Percentiles rank a stretch among this genome's conserved stretches.
Conservation (phyloP, 2,888 invertebrate species). For the Copidosoma aretas region DNA sequence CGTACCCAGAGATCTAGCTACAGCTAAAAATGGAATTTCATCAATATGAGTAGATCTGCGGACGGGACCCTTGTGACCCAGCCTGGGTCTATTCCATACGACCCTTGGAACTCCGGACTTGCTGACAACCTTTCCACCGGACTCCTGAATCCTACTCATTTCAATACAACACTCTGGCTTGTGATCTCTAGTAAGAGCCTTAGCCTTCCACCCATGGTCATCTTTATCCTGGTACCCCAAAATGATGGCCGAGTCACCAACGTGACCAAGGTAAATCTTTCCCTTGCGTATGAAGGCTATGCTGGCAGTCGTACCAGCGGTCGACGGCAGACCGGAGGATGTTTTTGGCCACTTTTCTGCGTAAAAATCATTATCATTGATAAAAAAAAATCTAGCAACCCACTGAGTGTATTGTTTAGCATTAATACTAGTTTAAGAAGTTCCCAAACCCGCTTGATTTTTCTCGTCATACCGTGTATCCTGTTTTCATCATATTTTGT, state of each 20-base stretch:
- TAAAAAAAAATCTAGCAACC: slow-evolving; percentile 4
- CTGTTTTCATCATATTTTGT: no score
- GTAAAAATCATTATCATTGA: neutral
- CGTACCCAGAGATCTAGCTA: slow-evolving; percentile 87
- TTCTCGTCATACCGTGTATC: neutral
- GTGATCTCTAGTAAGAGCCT: slow-evolving; percentile 88
- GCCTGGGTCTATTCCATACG: slow-evolving; percentile 93
- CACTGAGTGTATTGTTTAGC: no score
- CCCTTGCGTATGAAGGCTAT: slow-evolving; percentile 92
- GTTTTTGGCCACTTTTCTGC: slow-evolving; percentile 95
- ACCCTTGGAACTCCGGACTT: slow-evolving; percentile 91
- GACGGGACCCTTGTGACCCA: slow-evolving; percentile 86
- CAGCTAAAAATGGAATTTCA: slow-evolving; percentile 94
- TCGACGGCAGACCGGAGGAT: slow-evolving; percentile 92
- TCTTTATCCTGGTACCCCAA: slow-evolving; percentile 80
- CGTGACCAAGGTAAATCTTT: slow-evolving; percentile 96
- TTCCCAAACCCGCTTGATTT: no score
- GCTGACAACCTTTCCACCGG: slow-evolving; percentile 81
- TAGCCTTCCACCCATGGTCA: slow-evolving; percentile 78
- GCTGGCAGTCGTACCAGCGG: slow-evolving; percentile 97
- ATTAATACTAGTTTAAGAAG: no score
- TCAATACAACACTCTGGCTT: slow-evolving; percentile 91
- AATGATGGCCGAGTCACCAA: slow-evolving; percentile 97
- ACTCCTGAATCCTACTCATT: slow-evolving; percentile 80
- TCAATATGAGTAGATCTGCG: slow-evolving; percentile 89